A percentile compares a stretch with the other conserved stretches of the same genome.
Conservation (phyloP, 2,888 invertebrate species). For the Drosophila fungiperda region DNA sequence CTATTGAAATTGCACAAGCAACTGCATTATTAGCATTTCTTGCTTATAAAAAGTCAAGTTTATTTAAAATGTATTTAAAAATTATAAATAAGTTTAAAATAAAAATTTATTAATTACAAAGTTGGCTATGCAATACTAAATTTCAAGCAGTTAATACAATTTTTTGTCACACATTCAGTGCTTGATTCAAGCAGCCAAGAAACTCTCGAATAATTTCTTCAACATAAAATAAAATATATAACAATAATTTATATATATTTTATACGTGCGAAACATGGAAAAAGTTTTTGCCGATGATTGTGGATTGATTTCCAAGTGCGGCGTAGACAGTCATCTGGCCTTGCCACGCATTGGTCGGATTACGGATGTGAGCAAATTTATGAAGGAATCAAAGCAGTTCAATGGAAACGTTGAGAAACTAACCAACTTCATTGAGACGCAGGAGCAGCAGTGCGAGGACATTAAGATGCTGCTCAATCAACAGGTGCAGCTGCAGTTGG, state of each 20-base stretch:
- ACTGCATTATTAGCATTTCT: background rate
- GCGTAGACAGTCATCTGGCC: background rate
- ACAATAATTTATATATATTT: background rate
- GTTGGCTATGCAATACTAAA: background rate
- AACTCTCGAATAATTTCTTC: background rate
- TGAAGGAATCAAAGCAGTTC: constrained; percentile 26
- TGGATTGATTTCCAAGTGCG: background rate
- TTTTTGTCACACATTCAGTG: background rate
- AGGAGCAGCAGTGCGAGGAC: constrained; percentile 39
- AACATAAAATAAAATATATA: background rate
- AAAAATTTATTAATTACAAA: background rate
- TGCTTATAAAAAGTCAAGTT: background rate
- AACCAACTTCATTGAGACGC: background rate
- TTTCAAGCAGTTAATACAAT: background rate
- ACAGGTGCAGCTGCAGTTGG: constrained; percentile 27
- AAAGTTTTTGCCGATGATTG: background rate
- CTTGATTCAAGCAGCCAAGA: background rate
- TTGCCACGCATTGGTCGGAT: constrained; percentile 52
- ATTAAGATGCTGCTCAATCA: constrained; percentile 23
- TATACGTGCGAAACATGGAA: constrained; percentile 3
- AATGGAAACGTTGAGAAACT: constrained; percentile 23
- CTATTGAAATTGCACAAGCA: background rate
- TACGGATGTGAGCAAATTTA: constrained; percentile 27
- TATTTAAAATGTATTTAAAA: fast-evolving
- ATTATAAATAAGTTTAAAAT: background rate